phyloP scores from a whole-genome alignment of 2,888 invertebrate species.

The Ophion ellenae region DNA sequence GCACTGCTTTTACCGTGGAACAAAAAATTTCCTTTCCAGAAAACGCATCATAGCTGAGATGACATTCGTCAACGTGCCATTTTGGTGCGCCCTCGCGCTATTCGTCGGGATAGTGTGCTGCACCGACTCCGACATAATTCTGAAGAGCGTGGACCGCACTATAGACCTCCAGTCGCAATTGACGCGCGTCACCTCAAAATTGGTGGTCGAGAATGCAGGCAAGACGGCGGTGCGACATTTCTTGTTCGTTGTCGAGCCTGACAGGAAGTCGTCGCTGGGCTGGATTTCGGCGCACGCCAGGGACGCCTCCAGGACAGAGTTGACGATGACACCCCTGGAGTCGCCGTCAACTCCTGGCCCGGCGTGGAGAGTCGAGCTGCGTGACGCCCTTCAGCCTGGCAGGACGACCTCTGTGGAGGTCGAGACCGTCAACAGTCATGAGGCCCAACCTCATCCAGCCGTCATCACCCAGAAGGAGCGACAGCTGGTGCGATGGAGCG shows the following conservation, averaged over 20 bases:
- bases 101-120: neutral
- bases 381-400: conserved; percentile 86
- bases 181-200: conserved; percentile 91
- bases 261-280: conserved; percentile 88
- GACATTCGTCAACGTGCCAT: neutral
- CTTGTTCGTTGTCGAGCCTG: conserved; percentile 89
- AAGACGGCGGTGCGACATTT: conserved; percentile 89
- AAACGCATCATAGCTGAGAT: neutral
- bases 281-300: conserved; percentile 87
- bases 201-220: conserved; percentile 93
- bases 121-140: conserved; percentile 84
- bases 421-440: conserved; percentile 91
- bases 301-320: conserved; percentile 80
- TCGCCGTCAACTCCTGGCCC: conserved; percentile 60
- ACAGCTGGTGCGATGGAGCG: conserved; percentile 95
- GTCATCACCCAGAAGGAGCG: conserved; percentile 96
- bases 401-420: conserved; percentile 87
- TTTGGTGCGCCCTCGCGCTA: neutral
- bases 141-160: conserved; percentile 93
- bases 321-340: conserved; percentile 84
- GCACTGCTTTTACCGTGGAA: neutral
- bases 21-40: neutral
- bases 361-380: conserved; percentile 84
- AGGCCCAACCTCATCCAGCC: conserved; percentile 93
- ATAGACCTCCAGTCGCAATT: conserved; percentile 95